Percentiles rank a stretch among this genome's conserved stretches.
Evolutionary conservation across 2,113 vertebrate species (phyloP).

Genomic region (Eurystomus gularis): DNA sequence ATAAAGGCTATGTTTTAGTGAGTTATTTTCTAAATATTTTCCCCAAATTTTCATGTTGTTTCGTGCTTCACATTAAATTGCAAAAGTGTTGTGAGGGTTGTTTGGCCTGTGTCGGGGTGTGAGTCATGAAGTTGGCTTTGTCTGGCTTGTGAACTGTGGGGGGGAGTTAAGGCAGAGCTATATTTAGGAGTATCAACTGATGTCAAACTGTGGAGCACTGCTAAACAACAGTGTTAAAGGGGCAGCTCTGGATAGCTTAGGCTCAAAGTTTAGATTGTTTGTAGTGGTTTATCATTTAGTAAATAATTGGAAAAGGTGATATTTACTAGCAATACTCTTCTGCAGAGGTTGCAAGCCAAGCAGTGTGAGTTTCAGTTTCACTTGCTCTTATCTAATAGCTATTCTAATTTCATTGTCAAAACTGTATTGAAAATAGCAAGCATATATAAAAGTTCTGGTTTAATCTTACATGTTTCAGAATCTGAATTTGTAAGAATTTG

Average conservation of each 20-base stretch:
- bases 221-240: slow-evolving; percentile 37
- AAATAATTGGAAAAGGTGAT: not conserved
- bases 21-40: slow-evolving; percentile 15
- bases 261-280: not conserved
- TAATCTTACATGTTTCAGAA: not conserved
- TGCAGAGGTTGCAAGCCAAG: not conserved
- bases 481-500: not conserved
- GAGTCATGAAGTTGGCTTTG: slow-evolving; percentile 65
- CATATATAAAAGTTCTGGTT: not conserved
- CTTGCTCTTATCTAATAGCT: not conserved
- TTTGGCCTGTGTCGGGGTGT: slow-evolving; percentile 37
- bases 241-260: not conserved
- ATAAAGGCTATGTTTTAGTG: not conserved
- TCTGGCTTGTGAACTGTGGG: slow-evolving; percentile 29
- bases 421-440: not conserved
- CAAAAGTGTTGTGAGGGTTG: slow-evolving; percentile 20
- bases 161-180: slow-evolving; percentile 51
- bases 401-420: not conserved
- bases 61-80: not conserved
- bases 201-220: slow-evolving; percentile 33
- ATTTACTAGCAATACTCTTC: not conserved
- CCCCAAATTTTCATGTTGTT: not conserved
- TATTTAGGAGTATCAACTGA: slow-evolving; percentile 60
- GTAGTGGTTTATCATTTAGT: not conserved
- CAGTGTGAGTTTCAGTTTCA: not conserved